phyloP scores from a whole-genome alignment of 2,888 invertebrate species.

The Melieria crassipennis region DNA sequence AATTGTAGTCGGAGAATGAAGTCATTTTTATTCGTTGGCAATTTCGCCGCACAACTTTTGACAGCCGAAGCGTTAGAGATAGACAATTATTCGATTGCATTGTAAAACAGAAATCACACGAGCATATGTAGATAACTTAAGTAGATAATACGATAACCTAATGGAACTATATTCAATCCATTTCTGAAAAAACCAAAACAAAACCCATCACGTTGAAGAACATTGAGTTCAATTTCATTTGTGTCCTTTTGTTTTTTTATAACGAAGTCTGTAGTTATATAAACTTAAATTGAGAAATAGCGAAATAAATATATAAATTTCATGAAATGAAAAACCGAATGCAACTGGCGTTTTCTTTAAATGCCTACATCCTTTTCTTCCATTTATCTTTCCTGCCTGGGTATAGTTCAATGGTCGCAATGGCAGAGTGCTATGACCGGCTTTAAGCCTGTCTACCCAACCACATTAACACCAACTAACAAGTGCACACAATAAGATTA shows the following conservation, averaged over 20 bases:
- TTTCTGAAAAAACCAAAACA: neutral
- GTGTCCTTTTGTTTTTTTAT: conserved; percentile 3
- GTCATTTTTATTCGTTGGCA: neutral
- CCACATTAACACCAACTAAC: too few relatives aligned
- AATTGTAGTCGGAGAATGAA: too few relatives aligned
- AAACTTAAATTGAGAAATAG: neutral
- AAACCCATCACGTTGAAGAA: neutral
- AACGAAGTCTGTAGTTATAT: neutral
- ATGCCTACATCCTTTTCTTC: too few relatives aligned
- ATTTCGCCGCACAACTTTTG: neutral
- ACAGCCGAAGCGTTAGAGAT: neutral
- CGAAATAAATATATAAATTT: neutral
- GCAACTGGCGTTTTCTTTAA: too few relatives aligned
- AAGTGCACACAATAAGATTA: too few relatives aligned
- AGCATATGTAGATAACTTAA: neutral
- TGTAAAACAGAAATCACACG: too few relatives aligned
- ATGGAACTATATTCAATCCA: conserved; percentile 10
- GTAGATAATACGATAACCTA: conserved; percentile 5
- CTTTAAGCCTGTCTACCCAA: too few relatives aligned
- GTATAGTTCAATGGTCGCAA: too few relatives aligned
- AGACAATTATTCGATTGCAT: neutral
- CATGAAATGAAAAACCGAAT: conserved; percentile 1
- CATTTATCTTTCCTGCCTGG: too few relatives aligned
- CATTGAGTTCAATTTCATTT: neutral
- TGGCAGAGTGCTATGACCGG: too few relatives aligned